Base-by-base conservation (phyloP, 1,140 invertebrate genomes). In the Temnothorax nylanderi region DNA sequence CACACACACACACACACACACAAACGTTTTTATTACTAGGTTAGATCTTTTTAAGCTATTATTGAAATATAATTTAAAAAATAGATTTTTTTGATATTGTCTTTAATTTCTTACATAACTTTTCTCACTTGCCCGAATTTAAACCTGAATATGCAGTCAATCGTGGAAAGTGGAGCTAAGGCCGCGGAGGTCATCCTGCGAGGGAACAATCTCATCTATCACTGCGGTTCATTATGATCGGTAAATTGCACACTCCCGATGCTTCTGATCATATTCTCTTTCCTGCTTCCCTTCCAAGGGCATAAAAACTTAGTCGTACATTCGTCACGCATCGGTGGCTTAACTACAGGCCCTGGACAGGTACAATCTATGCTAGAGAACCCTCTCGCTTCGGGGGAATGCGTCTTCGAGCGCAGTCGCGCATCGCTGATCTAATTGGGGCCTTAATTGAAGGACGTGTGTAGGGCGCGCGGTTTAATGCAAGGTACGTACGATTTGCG, bases 341-440 rank as follows among this genome's bases (percentile, higher is more conserved):
- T 84, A 84, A 84, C 67, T 71, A 84, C 21, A 74, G 69, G 13
- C n/a, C 10, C 54, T 37, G 44, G 69, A 84, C 54, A 84, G 54
- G 51, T 62, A 47, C 26, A 47, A 74, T 8, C 37, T 54, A 60
- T 18, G 32, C 41, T 47, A 21, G 69, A 82, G 54, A 74, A 60
- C 18, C 26, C 21, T 47, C 16, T 47, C 16, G 74, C 81, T 86
- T 47, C 56, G 7, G 21, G 18, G 58, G 4, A 62, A 41, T 44
- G 54, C 34, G 10, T 84, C 80, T 74, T 47, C 41, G 32, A 74
- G 32, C 41, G 34, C 21, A 47, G 49, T 82, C 64, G 65, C 87
- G 88, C 87, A 89, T 71, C 89, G 58, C n/a, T 78, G 81, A 85
- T 86, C 88, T 92, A 89, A 93, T 86, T 91, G 87, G 86, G 77